phyloP scores from a whole-genome alignment of 2,888 invertebrate genomes.

The Heliconius erato region DNA sequence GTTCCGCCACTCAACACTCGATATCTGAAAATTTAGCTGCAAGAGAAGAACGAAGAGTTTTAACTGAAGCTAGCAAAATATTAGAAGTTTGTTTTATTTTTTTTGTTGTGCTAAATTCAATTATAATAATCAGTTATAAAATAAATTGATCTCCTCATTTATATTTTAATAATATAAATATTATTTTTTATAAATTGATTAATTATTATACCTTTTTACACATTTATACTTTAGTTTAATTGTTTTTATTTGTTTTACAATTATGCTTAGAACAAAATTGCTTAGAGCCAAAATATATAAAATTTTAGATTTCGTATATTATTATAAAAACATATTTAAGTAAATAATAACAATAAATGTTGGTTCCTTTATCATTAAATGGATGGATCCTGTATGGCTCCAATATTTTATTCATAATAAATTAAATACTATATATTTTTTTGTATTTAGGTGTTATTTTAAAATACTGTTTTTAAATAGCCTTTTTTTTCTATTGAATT shows the following conservation, averaged over 20 bases:
- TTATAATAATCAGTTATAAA: background rate
- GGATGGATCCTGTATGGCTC: background rate
- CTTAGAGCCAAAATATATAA: background rate
- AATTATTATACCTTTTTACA: background rate
- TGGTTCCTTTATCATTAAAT: background rate
- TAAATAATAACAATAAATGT: constrained; percentile 9
- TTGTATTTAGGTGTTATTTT: background rate
- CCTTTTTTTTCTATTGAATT: background rate
- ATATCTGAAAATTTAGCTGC: background rate
- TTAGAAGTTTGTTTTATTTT: too few species aligned
- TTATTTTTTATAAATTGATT: background rate
- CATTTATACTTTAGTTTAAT: too few species aligned
- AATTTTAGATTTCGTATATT: background rate
- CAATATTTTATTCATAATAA: background rate
- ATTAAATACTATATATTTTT: background rate
- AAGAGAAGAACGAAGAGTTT: too few species aligned
- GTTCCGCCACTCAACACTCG: background rate
- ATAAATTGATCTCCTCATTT: constrained; percentile 9
- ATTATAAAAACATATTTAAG: background rate
- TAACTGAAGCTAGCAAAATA: too few species aligned
- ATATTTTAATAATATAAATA: background rate
- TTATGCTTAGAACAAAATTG: background rate
- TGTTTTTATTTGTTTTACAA: background rate
- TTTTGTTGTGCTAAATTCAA: background rate
- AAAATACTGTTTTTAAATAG: background rate